phyloP scores from a whole-genome alignment of 2,888 invertebrate genomes.

The Notocelia uddmanniana region DNA sequence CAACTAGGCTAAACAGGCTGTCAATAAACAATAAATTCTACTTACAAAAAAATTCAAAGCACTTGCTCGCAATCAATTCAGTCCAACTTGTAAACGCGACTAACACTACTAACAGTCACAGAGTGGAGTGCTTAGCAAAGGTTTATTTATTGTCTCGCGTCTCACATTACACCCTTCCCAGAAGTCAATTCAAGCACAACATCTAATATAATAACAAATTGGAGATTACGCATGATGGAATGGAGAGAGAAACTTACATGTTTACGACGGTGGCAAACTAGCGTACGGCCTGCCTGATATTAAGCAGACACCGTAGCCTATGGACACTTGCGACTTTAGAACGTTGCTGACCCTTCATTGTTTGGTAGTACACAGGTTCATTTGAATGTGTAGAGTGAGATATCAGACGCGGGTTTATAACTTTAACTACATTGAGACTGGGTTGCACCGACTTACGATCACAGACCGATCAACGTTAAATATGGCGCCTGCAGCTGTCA shows the following conservation, averaged over 20 bases:
- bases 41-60: background rate
- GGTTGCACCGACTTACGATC: too few species aligned
- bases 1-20: too few species aligned
- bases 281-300: too few species aligned
- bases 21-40: too few species aligned
- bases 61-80: conserved; percentile 4
- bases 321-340: background rate
- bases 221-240: background rate
- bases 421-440: too few species aligned
- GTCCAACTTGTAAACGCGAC: background rate
- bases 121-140: conserved; percentile 3
- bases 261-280: background rate
- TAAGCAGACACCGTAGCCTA: background rate
- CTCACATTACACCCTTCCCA: conserved; percentile 1
- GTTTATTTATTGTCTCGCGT: background rate
- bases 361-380: too few species aligned
- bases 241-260: background rate
- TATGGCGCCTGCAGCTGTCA: too few species aligned
- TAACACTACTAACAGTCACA: too few species aligned
- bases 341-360: too few species aligned
- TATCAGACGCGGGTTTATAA: too few species aligned
- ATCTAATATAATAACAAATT: background rate
- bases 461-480: too few species aligned
- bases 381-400: too few species aligned
- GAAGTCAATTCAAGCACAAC: background rate